Percentiles rank a stretch among this genome's conserved stretches.
Conservation (phyloP, 2,113 vertebrate genomes). For the Recurvirostra avosetta region DNA sequence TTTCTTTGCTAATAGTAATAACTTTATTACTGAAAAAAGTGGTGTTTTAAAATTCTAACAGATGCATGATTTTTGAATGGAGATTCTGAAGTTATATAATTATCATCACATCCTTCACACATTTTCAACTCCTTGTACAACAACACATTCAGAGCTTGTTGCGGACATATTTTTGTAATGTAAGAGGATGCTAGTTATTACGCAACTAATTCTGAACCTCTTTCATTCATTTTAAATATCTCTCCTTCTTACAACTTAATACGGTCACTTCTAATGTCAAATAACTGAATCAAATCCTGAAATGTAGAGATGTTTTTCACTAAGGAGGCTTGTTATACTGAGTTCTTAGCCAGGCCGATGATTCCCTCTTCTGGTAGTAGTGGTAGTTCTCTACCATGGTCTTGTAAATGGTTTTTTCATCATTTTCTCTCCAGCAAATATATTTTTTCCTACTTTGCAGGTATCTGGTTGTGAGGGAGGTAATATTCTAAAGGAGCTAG, state of each 20-base stretch:
- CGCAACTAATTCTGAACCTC: background rate
- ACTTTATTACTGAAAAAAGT: background rate
- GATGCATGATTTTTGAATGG: background rate
- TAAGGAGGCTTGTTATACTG: background rate
- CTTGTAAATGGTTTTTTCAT: background rate
- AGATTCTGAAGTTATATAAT: background rate
- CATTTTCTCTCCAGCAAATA: background rate
- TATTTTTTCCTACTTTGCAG: background rate
- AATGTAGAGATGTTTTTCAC: background rate
- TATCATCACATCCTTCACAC: background rate
- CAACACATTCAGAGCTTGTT: background rate
- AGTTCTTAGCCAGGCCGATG: background rate
- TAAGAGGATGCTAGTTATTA: background rate
- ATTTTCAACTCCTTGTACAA: background rate
- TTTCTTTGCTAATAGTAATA: background rate
- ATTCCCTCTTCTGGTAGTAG: background rate
- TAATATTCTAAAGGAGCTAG: background rate
- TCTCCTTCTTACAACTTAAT: background rate
- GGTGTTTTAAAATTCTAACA: background rate
- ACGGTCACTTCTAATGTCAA: background rate
- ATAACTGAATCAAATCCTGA: background rate
- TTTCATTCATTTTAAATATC: background rate
- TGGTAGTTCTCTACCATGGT: background rate
- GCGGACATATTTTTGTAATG: background rate
- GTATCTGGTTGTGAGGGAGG: background rate